Conservation (phyloP, 2,797 vertebrate genomes). For the Micropoecilia bifurca region DNA sequence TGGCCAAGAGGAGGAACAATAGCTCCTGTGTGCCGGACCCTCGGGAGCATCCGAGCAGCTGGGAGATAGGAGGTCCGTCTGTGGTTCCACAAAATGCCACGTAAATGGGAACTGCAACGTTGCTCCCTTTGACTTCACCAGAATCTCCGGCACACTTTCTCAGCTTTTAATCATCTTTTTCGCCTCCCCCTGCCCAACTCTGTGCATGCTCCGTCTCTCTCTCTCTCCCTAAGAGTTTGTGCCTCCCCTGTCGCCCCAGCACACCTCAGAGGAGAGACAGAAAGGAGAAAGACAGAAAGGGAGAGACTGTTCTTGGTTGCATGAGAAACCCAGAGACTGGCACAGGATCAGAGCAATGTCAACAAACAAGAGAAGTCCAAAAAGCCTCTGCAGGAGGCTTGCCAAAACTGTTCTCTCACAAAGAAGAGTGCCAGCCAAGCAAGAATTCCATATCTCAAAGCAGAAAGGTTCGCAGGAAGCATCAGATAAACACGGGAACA, state of each 20-base stretch:
- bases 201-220: constrained; percentile 11
- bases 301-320: constrained; percentile 55
- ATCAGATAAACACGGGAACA: constrained; percentile 40
- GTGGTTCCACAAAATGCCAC: constrained; percentile 61
- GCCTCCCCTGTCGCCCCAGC: constrained; percentile 33
- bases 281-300: constrained; percentile 43
- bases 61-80: constrained; percentile 71
- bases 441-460: constrained; percentile 61
- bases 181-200: background rate
- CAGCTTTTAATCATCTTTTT: constrained; percentile 39
- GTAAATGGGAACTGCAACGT: constrained; percentile 40
- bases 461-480: constrained; percentile 46
- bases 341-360: constrained; percentile 75
- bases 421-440: constrained; percentile 55
- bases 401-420: constrained; percentile 63
- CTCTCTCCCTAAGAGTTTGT: constrained; percentile 14
- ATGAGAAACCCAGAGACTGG: constrained; percentile 68
- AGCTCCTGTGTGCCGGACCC: constrained; percentile 74
- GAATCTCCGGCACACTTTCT: constrained; percentile 43
- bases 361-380: constrained; percentile 74
- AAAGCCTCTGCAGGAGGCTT: constrained; percentile 59
- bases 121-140: constrained; percentile 37
- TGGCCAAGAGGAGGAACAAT: constrained; percentile 78
- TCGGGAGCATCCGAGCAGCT: constrained; percentile 79
- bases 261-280: constrained; percentile 37